Conservation (phyloP, 2,888 invertebrate genomes). For the Dryobotodes eremita region DNA sequence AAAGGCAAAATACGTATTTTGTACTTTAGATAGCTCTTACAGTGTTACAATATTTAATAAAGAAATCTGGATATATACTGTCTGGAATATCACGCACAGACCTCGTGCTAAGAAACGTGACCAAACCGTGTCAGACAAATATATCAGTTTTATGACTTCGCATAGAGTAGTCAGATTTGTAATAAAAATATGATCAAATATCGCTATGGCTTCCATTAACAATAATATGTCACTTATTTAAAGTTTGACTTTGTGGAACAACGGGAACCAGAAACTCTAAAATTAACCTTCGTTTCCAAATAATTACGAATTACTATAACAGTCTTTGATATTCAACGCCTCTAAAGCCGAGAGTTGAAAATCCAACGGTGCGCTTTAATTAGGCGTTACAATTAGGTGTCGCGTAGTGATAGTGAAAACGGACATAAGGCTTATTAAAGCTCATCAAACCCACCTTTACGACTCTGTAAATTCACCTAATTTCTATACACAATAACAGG, state of each 20-base stretch:
- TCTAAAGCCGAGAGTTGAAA: not conserved
- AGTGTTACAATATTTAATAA: too few species aligned
- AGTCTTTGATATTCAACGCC: not conserved
- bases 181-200: not conserved
- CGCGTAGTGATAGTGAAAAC: not conserved
- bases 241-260: not conserved
- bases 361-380: not conserved
- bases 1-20: not conserved
- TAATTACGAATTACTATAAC: not conserved
- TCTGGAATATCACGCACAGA: not conserved
- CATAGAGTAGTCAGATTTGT: not conserved
- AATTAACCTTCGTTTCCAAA: not conserved
- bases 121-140: constrained; percentile 2
- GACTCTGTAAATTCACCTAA: not conserved
- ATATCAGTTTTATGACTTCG: constrained; percentile 18
- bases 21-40: not conserved
- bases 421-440: not conserved
- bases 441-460: not conserved
- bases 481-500: not conserved
- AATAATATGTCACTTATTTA: not conserved
- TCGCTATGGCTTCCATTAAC: too few species aligned
- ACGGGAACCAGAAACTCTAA: not conserved
- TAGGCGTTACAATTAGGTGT: not conserved
- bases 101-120: not conserved
- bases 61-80: not conserved